Evolutionary conservation across 2,888 invertebrate genomes (phyloP).

Genomic region (Herminia tarsipennalis): DNA sequence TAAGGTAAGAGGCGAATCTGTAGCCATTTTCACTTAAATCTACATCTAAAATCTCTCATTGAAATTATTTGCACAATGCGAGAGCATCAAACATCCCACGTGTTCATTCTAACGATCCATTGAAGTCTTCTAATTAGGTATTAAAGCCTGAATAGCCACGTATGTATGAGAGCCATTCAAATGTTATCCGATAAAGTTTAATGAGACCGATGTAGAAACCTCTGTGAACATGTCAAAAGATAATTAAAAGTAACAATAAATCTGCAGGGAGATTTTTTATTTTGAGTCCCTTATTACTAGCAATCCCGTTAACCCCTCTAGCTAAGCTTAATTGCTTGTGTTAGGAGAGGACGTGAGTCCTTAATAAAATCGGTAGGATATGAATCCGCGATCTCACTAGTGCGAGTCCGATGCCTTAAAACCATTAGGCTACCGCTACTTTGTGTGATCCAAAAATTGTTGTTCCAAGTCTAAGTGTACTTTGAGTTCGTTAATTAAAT

Average conservation of each 20-base stretch:
- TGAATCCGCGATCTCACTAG: too few relatives aligned
- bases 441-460: too few relatives aligned
- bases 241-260: constrained; percentile 44
- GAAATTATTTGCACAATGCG: constrained; percentile 40
- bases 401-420: too few relatives aligned
- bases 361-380: too few relatives aligned
- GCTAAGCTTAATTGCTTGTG: neutral
- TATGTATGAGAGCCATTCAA: constrained; percentile 75
- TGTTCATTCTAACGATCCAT: constrained; percentile 69
- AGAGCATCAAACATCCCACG: constrained; percentile 56
- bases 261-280: constrained; percentile 6
- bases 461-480: too few relatives aligned
- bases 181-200: constrained; percentile 70
- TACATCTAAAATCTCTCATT: constrained; percentile 22
- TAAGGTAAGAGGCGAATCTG: too few relatives aligned
- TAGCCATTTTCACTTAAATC: neutral
- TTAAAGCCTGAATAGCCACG: constrained; percentile 62
- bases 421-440: too few relatives aligned
- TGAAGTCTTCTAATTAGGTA: constrained; percentile 72
- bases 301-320: too few relatives aligned
- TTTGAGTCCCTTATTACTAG: constrained; percentile 23
- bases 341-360: too few relatives aligned
- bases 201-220: constrained; percentile 60
- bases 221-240: constrained; percentile 51
- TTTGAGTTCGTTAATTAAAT: too few relatives aligned